Conservation (phyloP, 2,113 vertebrate genomes). For the Dasyurus viverrinus region DNA sequence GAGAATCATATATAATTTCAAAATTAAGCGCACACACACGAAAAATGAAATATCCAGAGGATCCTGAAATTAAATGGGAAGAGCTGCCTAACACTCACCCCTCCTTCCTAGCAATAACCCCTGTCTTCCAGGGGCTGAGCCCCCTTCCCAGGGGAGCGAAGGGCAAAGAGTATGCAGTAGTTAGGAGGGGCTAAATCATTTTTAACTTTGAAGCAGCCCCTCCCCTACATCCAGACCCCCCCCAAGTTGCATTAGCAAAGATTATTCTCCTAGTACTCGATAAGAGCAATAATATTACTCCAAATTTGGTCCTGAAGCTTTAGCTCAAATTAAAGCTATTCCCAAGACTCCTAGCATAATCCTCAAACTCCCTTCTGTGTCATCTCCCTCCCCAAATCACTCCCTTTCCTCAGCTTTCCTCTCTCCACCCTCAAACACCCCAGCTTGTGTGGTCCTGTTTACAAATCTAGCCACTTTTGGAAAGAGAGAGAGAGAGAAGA, state of each 20-base stretch:
- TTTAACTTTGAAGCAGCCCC: conserved; percentile 52
- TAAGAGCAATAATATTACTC: conserved; percentile 58
- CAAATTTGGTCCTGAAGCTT: conserved; percentile 62
- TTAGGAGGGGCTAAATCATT: conserved; percentile 4
- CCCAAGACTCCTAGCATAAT: conserved; percentile 49
- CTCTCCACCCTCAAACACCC: conserved; percentile 45
- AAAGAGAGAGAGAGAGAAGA: neutral
- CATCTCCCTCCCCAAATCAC: conserved; percentile 36
- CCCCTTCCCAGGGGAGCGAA: neutral
- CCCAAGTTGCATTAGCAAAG: conserved; percentile 67
- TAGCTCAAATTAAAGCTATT: conserved; percentile 54
- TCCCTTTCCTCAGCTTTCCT: conserved; percentile 68
- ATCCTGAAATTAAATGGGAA: neutral
- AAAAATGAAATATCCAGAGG: conserved; percentile 47
- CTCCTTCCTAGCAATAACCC: neutral
- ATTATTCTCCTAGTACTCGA: conserved; percentile 57
- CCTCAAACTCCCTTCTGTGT: conserved; percentile 58
- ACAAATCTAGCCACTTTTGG: conserved; percentile 81
- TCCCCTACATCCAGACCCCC: conserved; percentile 25
- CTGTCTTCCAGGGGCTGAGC: conserved; percentile 29
- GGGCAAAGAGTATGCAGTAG: neutral
- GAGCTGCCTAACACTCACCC: neutral
- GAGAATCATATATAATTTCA: conserved; percentile 3
- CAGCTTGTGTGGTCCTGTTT: conserved; percentile 84
- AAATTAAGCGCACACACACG: neutral